These are phyloP conservation scores for Himalopsyche anomala DNA, from an alignment of 2,888 invertebrate species.

Conservation along the genomic window DNA sequence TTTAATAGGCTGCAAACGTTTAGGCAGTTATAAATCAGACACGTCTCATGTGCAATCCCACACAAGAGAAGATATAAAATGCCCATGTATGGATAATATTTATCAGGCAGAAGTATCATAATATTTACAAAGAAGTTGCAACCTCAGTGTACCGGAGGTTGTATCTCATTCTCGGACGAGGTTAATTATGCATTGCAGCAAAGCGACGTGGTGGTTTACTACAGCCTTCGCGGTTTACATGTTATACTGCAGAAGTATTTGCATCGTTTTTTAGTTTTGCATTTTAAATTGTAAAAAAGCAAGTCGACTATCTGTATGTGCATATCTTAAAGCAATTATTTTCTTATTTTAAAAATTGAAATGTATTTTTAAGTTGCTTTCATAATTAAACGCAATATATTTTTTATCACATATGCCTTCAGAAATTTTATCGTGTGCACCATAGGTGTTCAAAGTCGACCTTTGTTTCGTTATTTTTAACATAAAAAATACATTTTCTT, in stretches of 20 bases:
- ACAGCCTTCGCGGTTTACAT: constrained; percentile 21
- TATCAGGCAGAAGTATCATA: constrained; percentile 21
- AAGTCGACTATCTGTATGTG: not conserved
- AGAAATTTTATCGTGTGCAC: no score
- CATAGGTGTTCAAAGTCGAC: no score
- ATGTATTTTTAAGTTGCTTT: no score
- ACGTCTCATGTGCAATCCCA: not conserved
- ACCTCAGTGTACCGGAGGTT: constrained; percentile 40
- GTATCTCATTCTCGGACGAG: constrained; percentile 29
- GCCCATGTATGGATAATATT: constrained; percentile 4
- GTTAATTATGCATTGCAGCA: constrained; percentile 34
- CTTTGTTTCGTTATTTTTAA: no score
- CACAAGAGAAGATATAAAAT: not conserved
- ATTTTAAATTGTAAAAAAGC: not conserved
- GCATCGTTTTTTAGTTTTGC: constrained; percentile 11
- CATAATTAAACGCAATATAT: no score
- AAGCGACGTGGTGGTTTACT: constrained; percentile 14
- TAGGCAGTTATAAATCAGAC: not conserved
- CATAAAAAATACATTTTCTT: no score
- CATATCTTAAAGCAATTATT: not conserved
- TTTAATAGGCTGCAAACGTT: not conserved
- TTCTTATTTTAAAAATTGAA: not conserved
- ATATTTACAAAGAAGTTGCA: constrained; percentile 43
- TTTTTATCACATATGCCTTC: no score
- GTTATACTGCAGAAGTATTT: not conserved